Percentiles rank a stretch among this genome's conserved stretches.
Evolutionary conservation across 1,140 invertebrate species (phyloP).

Genomic region (Hylaeus anthracinus): DNA sequence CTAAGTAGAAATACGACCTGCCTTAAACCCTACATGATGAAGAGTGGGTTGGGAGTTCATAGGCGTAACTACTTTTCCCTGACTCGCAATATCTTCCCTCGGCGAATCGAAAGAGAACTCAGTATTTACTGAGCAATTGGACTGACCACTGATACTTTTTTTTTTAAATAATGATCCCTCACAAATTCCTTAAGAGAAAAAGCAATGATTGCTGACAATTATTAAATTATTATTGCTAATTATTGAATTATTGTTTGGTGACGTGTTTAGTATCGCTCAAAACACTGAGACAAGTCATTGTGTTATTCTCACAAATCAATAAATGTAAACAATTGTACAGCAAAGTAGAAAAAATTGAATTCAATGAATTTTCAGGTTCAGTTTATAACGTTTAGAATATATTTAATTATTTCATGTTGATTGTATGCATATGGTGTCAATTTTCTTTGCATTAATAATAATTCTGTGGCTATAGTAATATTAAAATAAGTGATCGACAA

Average conservation of each 20-base stretch:
- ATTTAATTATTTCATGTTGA: not conserved
- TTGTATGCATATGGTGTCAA: too few species aligned
- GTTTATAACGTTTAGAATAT: not conserved
- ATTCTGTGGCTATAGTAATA: not conserved
- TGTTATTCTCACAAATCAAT: too few species aligned
- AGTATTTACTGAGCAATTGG: not conserved
- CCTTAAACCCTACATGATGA: slow-evolving; percentile 46
- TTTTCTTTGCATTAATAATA: not conserved
- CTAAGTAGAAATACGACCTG: slow-evolving; percentile 53
- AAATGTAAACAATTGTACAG: too few species aligned
- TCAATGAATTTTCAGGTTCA: too few species aligned
- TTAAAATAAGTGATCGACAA: not conserved
- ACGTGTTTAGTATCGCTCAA: too few species aligned
- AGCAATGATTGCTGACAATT: not conserved
- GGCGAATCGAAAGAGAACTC: not conserved
- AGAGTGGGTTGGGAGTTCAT: slow-evolving; percentile 40
- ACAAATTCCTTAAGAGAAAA: too few species aligned
- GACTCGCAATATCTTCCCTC: not conserved
- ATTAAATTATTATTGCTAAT: too few species aligned
- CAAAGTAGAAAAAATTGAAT: too few species aligned
- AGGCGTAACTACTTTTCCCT: slow-evolving; percentile 26
- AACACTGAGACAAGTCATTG: too few species aligned
- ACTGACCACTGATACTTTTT: not conserved
- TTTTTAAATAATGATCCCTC: too few species aligned
- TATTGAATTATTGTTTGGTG: too few species aligned